phyloP scores from a whole-genome alignment of 2,888 invertebrate species.

The Zygaena filipendulae region DNA sequence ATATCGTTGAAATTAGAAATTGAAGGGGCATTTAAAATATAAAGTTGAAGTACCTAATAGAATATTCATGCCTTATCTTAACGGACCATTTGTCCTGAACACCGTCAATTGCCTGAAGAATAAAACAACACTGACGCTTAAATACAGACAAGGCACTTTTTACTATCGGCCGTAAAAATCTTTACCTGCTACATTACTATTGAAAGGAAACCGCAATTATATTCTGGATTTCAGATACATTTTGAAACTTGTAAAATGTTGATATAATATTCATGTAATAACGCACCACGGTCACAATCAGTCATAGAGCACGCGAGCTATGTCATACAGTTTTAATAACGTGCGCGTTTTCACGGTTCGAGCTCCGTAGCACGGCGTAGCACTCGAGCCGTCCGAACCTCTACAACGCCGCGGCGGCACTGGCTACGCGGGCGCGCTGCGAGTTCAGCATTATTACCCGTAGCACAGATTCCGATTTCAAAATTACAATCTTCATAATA shows the following conservation, averaged over 20 bases:
- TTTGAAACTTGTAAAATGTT: no score
- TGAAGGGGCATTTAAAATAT: no score
- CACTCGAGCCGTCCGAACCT: conserved; percentile 31
- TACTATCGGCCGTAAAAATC: conserved; percentile 26
- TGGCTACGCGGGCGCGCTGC: conserved; percentile 51
- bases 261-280: conserved; percentile 1
- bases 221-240: no score
- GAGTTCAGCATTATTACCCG: conserved; percentile 49
- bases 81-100: conserved; percentile 47
- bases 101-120: conserved; percentile 32
- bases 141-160: conserved; percentile 28
- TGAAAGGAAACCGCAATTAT: no score
- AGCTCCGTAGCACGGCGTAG: conserved; percentile 18
- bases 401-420: conserved; percentile 51
- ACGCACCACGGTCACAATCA: conserved; percentile 36
- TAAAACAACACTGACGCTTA: conserved; percentile 36
- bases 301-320: conserved; percentile 18
- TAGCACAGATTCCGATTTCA: conserved; percentile 54
- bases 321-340: conserved; percentile 9
- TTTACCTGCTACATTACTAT: no score
- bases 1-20: no score
- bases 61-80: conserved; percentile 54
- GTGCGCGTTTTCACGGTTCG: conserved; percentile 16
- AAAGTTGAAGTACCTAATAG: no score
- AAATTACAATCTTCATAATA: no score